Evolutionary conservation across 2,888 invertebrate genomes (phyloP), one percentile per base, ranked within the genome.

Genomic region (Pocota personata): DNA sequence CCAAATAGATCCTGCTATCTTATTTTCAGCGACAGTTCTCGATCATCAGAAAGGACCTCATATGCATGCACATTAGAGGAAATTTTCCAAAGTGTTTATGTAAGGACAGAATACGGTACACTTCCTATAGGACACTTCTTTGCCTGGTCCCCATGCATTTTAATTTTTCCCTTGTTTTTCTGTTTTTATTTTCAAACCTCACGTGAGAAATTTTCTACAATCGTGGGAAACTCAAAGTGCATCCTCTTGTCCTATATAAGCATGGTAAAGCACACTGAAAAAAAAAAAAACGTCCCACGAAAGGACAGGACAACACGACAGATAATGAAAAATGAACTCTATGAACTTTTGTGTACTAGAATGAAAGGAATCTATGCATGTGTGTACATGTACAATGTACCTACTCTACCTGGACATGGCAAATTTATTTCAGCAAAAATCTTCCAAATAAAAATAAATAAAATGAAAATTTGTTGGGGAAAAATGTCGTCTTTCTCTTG

Each of bases 191-290:
- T 32, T 71, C 58, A 5, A 72, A 72, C 60, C 66, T 72, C 86
- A 86, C 86, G 86, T 86, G 82, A 82, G 82, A 76, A 77, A 46
- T 40, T 72, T 19, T 76, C 40, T 72, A 27, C 66, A 67, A 73
- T 86, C 86, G 86, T 86, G 86, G 86, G 86, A 86, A 86, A 82
- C 67, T 77, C 72, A 72, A 77, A 82, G 82, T 86, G 86, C 86
- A 86, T 86, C 86, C 86, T 86, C 82, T 82, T 82, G 86, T 86
- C 75, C 80, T 64, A 62, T 69, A 69, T 62, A 78, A 71, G 66
- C 72, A 80, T 76, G 46, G 57, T 72, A 79, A 79, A 77, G 77
- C 71, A 82, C 77, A 55, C 67, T 71, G 52, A 24, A 50, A 58
- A 46, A 66, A 16, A 57, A 32, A 71, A 78, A 69, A 69, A 27